A percentile compares a stretch with the other conserved stretches of the same genome.
Conservation (phyloP, 2,113 vertebrate species). For the Colossoma macropomum region DNA sequence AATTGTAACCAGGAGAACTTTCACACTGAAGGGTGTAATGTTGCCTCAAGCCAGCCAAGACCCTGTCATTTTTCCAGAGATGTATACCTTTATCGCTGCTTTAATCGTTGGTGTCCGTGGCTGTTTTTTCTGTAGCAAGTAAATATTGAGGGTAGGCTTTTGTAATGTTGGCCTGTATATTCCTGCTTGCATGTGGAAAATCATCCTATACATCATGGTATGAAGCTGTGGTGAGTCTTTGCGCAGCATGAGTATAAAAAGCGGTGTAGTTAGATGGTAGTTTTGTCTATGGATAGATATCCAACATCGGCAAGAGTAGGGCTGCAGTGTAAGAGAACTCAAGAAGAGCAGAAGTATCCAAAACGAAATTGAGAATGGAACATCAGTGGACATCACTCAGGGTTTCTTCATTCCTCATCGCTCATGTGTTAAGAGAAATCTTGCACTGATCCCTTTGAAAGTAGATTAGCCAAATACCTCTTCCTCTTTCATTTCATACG, state of each 20-base stretch:
- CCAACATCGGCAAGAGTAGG: not conserved
- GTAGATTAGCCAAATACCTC: conserved; percentile 69
- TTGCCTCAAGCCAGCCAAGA: conserved; percentile 56
- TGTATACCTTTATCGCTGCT: conserved; percentile 54
- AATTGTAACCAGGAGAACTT: conserved; percentile 62
- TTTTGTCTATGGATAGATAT: not conserved
- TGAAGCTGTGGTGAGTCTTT: not conserved
- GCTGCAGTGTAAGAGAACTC: not conserved
- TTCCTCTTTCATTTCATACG: conserved; percentile 64
- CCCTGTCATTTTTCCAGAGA: conserved; percentile 50
- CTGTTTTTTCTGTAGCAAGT: conserved; percentile 52
- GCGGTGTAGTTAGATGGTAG: not conserved
- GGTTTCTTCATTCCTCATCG: conserved; percentile 60
- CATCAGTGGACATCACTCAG: conserved; percentile 46
- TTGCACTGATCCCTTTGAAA: conserved; percentile 64
- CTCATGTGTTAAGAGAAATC: conserved; percentile 67
- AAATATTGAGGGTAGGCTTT: conserved; percentile 52
- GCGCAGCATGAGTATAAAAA: conserved; percentile 23
- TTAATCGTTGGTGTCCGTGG: conserved; percentile 43
- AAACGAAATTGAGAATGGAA: conserved; percentile 47
- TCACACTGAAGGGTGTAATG: conserved; percentile 51
- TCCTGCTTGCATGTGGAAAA: conserved; percentile 40
- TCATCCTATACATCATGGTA: conserved; percentile 19
- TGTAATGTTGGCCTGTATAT: conserved; percentile 40
- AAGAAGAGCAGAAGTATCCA: conserved; percentile 41